A percentile compares a stretch with the other conserved stretches of the same genome.
These are phyloP conservation scores for Sesamia inferens DNA, from an alignment of 2,888 invertebrate species.

Conservation along the genomic window DNA sequence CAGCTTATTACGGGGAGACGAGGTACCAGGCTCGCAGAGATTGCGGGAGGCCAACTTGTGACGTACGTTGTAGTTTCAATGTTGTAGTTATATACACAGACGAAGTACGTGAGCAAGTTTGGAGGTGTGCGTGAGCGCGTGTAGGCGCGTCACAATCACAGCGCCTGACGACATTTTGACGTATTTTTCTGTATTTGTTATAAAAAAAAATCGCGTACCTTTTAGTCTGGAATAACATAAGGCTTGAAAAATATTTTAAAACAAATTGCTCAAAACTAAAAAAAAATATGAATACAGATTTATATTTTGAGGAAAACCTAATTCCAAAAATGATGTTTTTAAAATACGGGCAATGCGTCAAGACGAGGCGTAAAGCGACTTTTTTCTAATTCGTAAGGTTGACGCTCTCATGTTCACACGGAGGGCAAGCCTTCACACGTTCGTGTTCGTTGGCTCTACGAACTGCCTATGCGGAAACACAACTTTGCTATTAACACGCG, in stretches of 20 bases:
- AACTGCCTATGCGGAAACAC: constrained; percentile 89
- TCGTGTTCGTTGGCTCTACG: constrained; percentile 84
- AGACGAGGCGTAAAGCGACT: constrained; percentile 78
- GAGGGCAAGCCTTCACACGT: constrained; percentile 82
- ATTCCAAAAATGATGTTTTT: constrained; percentile 61
- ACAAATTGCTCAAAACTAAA: background rate
- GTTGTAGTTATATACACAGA: constrained; percentile 72
- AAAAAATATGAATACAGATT: constrained; percentile 4
- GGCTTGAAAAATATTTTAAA: background rate
- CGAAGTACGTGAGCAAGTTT: constrained; percentile 67
- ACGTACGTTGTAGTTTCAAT: constrained; percentile 80
- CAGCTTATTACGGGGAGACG: constrained; percentile 89
- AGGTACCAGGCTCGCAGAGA: constrained; percentile 86
- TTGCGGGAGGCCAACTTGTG: constrained; percentile 82
- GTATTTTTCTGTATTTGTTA: constrained; percentile 63
- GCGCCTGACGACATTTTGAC: constrained; percentile 75
- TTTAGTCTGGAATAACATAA: constrained; percentile 34
- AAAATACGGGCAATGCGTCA: constrained; percentile 67
- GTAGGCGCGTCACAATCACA: constrained; percentile 82
- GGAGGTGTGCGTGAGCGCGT: constrained; percentile 80
- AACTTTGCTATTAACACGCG: constrained; percentile 88
- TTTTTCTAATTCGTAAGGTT: constrained; percentile 89
- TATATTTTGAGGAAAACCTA: constrained; percentile 30
- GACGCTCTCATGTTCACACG: constrained; percentile 88
- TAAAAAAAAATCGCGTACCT: constrained; percentile 30